Percentiles rank a stretch among this genome's conserved stretches.
phyloP scores from a whole-genome alignment of 2,113 vertebrate species.

The Zingel zingel region DNA sequence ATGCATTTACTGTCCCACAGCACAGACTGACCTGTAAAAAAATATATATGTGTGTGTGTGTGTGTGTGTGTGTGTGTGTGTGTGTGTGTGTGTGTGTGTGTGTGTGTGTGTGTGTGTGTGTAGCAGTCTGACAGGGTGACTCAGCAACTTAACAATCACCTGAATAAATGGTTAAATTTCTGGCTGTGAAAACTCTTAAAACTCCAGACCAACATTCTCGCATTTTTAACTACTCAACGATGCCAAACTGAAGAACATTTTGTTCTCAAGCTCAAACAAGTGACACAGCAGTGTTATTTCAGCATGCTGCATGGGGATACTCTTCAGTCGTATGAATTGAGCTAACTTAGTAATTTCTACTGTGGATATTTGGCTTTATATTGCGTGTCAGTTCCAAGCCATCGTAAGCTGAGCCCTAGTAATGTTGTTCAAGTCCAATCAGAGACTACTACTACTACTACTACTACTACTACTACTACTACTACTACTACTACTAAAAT shows the following conservation, averaged over 20 bases:
- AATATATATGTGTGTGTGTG: too few relatives aligned
- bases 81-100: too few relatives aligned
- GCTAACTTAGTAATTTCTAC: neutral
- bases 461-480: too few relatives aligned
- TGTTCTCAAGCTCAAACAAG: conserved; percentile 5
- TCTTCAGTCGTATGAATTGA: neutral
- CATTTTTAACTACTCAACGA: conserved; percentile 29
- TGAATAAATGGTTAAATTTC: neutral
- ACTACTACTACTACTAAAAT: too few relatives aligned
- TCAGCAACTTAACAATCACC: neutral
- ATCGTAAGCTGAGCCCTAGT: neutral
- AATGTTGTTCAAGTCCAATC: neutral
- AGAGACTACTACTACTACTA: neutral
- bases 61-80: too few relatives aligned
- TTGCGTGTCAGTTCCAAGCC: neutral
- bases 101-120: too few relatives aligned
- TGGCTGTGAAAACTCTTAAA: neutral
- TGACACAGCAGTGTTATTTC: neutral
- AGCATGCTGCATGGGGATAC: neutral
- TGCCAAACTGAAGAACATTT: conserved; percentile 17
- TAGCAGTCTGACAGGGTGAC: neutral
- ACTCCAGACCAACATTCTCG: neutral
- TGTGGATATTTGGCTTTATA: neutral
- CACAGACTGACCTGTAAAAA: neutral
- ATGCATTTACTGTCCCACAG: neutral